These are phyloP conservation scores for Anhinga anhinga DNA, from an alignment of 2,113 vertebrate species.

Conservation along the genomic window DNA sequence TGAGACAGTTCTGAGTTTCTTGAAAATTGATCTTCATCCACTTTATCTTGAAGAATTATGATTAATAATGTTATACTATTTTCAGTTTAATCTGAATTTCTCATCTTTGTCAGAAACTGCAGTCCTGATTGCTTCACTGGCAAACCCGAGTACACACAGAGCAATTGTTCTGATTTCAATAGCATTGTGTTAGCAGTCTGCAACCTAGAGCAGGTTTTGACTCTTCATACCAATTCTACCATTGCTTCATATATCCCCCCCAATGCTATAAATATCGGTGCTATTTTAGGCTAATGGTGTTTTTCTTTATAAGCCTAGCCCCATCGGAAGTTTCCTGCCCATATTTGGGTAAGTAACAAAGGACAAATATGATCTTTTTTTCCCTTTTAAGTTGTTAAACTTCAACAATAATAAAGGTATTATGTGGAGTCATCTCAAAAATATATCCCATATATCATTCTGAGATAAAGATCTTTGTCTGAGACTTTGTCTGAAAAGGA, in stretches of 20 bases:
- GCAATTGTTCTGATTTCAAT: background rate
- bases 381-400: conserved; percentile 55
- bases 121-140: background rate
- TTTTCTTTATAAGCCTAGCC: background rate
- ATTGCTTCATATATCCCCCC: background rate
- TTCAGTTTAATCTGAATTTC: background rate
- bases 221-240: background rate
- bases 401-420: conserved; percentile 67
- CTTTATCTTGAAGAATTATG: background rate
- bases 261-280: background rate
- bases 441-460: conserved; percentile 68
- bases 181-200: background rate
- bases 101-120: background rate
- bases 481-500: conserved; percentile 70
- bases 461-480: conserved; percentile 71
- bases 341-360: conserved; percentile 54
- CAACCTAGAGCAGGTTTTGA: background rate
- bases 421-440: conserved; percentile 69
- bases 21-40: background rate
- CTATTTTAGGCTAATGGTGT: background rate
- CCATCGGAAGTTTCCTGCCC: conserved; percentile 14
- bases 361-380: conserved; percentile 21
- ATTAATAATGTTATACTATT: background rate
- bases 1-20: background rate
- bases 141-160: background rate